A percentile compares a stretch with the other conserved stretches of the same genome.
Conservation (phyloP, 2,888 invertebrate species). For the Monoplex corrugatus region DNA sequence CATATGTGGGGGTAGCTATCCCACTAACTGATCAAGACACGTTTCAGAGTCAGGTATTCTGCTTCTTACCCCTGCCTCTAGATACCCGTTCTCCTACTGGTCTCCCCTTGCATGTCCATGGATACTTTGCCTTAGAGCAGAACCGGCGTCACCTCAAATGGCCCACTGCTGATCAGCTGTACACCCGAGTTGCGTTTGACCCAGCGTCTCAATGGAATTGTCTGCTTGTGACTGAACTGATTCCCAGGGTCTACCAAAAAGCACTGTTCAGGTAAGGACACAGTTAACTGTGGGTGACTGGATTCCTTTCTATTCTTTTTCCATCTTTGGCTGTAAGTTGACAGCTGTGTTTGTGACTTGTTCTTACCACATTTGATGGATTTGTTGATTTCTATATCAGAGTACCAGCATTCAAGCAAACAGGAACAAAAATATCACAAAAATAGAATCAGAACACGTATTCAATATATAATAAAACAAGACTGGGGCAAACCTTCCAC, state of each 20-base stretch:
- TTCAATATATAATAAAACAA: no score
- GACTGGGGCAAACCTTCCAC: no score
- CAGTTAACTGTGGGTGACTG: background rate
- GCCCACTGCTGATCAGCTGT: slow-evolving; percentile 67
- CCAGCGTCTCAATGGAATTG: slow-evolving; percentile 75
- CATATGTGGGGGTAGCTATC: slow-evolving; percentile 70
- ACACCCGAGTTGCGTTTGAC: slow-evolving; percentile 61
- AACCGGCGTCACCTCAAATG: slow-evolving; percentile 78
- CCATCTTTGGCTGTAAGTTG: no score
- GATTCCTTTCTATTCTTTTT: background rate
- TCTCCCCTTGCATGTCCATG: slow-evolving; percentile 78
- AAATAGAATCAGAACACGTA: no score
- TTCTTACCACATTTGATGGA: no score
- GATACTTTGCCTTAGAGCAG: slow-evolving; percentile 76
- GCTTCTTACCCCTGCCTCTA: slow-evolving; percentile 78
- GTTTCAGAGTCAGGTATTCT: slow-evolving; percentile 74
- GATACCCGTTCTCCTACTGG: slow-evolving; percentile 73
- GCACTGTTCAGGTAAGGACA: slow-evolving; percentile 41
- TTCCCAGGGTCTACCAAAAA: slow-evolving; percentile 67
- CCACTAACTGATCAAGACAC: slow-evolving; percentile 52
- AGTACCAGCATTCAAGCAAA: no score
- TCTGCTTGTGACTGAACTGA: slow-evolving; percentile 68
- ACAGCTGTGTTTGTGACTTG: no score
- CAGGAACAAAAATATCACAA: no score
- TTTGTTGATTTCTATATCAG: background rate